Conservation (phyloP, 2,113 vertebrate species). For the Promerops cafer region DNA sequence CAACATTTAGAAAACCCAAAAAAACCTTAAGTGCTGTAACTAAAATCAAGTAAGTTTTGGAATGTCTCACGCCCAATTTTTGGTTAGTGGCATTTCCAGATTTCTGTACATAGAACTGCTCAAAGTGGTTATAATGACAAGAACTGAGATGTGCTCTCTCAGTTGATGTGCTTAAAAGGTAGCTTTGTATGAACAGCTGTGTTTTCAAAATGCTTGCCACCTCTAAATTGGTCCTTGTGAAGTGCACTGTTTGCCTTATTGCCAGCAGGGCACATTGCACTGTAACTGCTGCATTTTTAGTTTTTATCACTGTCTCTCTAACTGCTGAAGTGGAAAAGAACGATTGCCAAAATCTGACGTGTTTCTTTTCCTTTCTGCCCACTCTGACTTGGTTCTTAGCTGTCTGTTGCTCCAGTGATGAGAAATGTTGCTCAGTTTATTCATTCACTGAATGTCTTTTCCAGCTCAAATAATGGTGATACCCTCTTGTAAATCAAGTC, state of each 20-base stretch:
- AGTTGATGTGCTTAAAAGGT: slow-evolving; percentile 28
- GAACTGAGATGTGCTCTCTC: slow-evolving; percentile 30
- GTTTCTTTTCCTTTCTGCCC: slow-evolving; percentile 50
- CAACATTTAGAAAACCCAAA: background rate
- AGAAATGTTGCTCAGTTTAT: slow-evolving; percentile 58
- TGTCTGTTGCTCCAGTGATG: slow-evolving; percentile 57
- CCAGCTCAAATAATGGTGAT: slow-evolving; percentile 56
- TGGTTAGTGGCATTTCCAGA: background rate
- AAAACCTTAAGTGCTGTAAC: background rate
- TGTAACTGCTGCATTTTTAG: slow-evolving; percentile 65
- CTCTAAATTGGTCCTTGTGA: slow-evolving; percentile 59
- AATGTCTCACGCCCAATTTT: background rate
- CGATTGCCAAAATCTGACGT: slow-evolving; percentile 66
- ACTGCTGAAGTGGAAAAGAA: slow-evolving; percentile 71
- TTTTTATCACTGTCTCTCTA: slow-evolving; percentile 65
- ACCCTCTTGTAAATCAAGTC: slow-evolving; percentile 27
- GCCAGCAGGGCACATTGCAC: slow-evolving; percentile 59
- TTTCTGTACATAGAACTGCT: background rate
- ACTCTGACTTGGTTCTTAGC: slow-evolving; percentile 58
- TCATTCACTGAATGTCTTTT: slow-evolving; percentile 55
- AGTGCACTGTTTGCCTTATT: slow-evolving; percentile 52
- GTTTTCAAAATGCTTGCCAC: slow-evolving; percentile 65
- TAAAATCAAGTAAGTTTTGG: background rate
- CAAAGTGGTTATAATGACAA: slow-evolving; percentile 3
- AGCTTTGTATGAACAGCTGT: slow-evolving; percentile 58